Conservation (phyloP, 2,888 invertebrate genomes). For the Cylloceria caligata region DNA sequence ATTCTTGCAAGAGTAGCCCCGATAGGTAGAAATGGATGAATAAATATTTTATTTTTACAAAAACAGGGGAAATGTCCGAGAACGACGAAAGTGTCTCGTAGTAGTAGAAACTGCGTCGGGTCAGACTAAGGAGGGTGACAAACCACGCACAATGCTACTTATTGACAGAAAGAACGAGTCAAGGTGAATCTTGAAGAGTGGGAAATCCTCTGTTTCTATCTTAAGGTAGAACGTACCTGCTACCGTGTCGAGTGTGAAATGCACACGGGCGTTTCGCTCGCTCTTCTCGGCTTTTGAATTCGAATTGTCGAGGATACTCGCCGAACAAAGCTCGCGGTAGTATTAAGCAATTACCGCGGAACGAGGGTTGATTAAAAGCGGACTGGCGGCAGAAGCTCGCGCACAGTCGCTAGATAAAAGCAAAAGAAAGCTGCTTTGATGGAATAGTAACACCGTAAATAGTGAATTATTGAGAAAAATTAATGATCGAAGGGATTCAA, state of each 20-base stretch:
- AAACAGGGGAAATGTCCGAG: not conserved
- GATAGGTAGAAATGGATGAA: not conserved
- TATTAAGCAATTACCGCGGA: conserved; percentile 79
- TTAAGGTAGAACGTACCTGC: conserved; percentile 20
- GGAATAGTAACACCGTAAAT: conserved; percentile 9
- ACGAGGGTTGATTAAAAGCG: conserved; percentile 79
- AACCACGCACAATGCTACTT: conserved; percentile 11
- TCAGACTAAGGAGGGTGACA: conserved; percentile 30
- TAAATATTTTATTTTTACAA: not conserved
- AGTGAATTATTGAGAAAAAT: not conserved
- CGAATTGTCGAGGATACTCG: conserved; percentile 73
- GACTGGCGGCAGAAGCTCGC: conserved; percentile 47
- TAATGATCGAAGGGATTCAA: not conserved
- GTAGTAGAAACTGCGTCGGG: conserved; percentile 30
- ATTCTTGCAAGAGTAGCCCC: not conserved
- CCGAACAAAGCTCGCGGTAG: conserved; percentile 76
- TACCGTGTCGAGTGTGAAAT: conserved; percentile 57
- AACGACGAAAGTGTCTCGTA: conserved; percentile 30
- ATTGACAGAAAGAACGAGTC: conserved; percentile 51
- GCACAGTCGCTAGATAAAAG: conserved; percentile 45
- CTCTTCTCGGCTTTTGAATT: conserved; percentile 75
- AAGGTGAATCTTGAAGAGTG: conserved; percentile 28
- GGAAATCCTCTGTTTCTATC: conserved; percentile 11
- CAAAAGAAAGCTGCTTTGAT: conserved; percentile 46
- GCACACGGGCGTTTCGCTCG: conserved; percentile 38